These are phyloP conservation scores for Amphimedon queenslandica DNA, from an alignment of 37 sponge, comb jelly and placozoan species.

Conservation along the genomic window DNA sequence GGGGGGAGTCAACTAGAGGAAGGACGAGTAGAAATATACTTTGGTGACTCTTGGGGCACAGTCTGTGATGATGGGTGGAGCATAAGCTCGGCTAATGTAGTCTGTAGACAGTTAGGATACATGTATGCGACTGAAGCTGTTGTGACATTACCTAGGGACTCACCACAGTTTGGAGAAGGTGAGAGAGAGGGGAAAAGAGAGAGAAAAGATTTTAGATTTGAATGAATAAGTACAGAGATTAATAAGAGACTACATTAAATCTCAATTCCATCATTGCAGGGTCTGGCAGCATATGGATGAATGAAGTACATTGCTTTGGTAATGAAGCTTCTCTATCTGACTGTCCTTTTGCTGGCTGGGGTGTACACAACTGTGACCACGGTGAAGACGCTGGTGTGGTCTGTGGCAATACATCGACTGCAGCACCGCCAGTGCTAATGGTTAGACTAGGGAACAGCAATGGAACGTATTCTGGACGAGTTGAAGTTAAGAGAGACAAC, in stretches of 20 bases:
- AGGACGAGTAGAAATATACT: slow-evolving; percentile 6
- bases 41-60: slow-evolving; percentile 19
- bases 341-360: slow-evolving; percentile 14
- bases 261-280: slow-evolving; percentile 10
- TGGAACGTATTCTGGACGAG: slow-evolving; percentile 11
- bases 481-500: slow-evolving; percentile 10
- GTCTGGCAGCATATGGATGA: slow-evolving; percentile 27
- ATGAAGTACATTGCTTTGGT: slow-evolving; percentile 36
- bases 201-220: too few relatives aligned
- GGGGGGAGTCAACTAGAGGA: not conserved
- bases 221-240: too few relatives aligned
- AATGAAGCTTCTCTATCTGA: slow-evolving; percentile 16
- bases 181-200: too few relatives aligned
- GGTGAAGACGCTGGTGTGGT: slow-evolving; percentile 48
- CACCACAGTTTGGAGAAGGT: slow-evolving; percentile 2
- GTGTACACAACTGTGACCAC: slow-evolving; percentile 37
- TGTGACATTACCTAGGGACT: not conserved
- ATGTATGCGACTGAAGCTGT: slow-evolving; percentile 7
- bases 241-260: too few relatives aligned
- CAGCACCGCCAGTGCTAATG: not conserved
- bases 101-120: slow-evolving; percentile 29
- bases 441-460: not conserved
- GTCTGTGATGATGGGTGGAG: slow-evolving; percentile 22
- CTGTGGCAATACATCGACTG: slow-evolving; percentile 19
- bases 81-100: not conserved